phyloP scores from a whole-genome alignment of 64 coral and sea anemone genomes.

The Montipora cactus region DNA sequence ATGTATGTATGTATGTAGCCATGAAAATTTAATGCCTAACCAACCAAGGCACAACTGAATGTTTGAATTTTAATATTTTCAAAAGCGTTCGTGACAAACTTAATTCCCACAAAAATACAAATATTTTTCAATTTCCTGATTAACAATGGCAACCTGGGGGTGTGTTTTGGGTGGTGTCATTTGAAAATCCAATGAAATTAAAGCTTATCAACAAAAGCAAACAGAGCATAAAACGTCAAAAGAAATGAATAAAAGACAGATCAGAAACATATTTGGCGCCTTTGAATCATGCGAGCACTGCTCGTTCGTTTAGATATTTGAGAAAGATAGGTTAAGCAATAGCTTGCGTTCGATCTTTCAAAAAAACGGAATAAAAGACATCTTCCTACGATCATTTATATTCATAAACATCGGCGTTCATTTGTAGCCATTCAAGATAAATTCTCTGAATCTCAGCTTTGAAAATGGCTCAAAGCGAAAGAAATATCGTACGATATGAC shows the following conservation, averaged over 20 bases:
- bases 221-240: not conserved
- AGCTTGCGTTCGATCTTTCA: not conserved
- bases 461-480: too few relatives aligned
- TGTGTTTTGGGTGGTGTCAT: constrained; percentile 34
- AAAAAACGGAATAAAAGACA: not conserved
- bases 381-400: not conserved
- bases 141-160: not conserved
- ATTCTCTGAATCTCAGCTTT: not conserved
- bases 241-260: not conserved
- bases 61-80: not conserved
- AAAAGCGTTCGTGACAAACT: not conserved
- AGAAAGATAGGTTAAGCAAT: not conserved
- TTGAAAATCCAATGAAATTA: constrained; percentile 12
- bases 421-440: not conserved
- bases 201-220: not conserved
- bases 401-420: not conserved
- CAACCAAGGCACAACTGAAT: not conserved
- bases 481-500: too few relatives aligned
- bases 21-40: not conserved
- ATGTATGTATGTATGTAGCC: not conserved
- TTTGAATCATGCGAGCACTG: not conserved
- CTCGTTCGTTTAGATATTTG: not conserved
- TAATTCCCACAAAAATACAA: not conserved
- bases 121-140: not conserved
- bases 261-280: not conserved